Evolutionary conservation across 2,797 vertebrate genomes (phyloP), one percentile per base, ranked within the genome.

Genomic region (Carcharodon carcharias): DNA sequence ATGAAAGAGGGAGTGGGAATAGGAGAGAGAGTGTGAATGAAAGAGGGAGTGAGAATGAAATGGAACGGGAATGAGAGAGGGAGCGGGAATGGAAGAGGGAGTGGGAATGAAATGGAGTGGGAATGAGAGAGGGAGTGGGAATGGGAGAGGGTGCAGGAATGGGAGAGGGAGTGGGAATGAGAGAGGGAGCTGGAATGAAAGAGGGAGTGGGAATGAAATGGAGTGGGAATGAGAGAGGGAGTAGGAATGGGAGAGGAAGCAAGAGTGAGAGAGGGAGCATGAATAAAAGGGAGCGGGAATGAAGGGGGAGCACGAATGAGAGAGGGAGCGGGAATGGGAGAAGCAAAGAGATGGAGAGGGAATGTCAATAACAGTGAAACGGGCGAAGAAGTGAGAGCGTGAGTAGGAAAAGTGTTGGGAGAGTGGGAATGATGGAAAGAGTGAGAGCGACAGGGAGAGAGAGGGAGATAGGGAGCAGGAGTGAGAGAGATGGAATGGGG

Each of bases 351-450:
- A 96, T 96, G 96, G 94, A 77, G 80, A 96, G 96, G 88, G 61
- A 63, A 88, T 50, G 89, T 50, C 45, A 50, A 50, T 50, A 50
- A 50, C 45, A 50, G 45, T 50, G 45, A 50, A 50, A 1, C 31
- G 96, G 96, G 65, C 18, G 65, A 61, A 9, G 40, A 91, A 96
- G 96, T 96, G 96, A 96, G 89, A 96, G 96, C 96, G 96, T 97
- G 97, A 96, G 97, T 97, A 97, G 95, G 96, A 97, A 96, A 61
- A 9, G 9, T 0, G 9, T 31, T 97, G 96, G 96, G 97, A 97
- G 45, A 50, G 45, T 50, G 45, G 58, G 58, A 58, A 58, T 58
- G 96, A 61, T 96, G 96, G 96, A 89, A 96, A 96, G 96, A 97
- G 96, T 61, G 80, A 88, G 96, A 80, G 96, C 88, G 94, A 77